Percentiles rank a stretch among this genome's conserved stretches.
These are phyloP conservation scores for Oryzias woworae DNA, from an alignment of 2,113 vertebrate genomes.

Conservation along the genomic window DNA sequence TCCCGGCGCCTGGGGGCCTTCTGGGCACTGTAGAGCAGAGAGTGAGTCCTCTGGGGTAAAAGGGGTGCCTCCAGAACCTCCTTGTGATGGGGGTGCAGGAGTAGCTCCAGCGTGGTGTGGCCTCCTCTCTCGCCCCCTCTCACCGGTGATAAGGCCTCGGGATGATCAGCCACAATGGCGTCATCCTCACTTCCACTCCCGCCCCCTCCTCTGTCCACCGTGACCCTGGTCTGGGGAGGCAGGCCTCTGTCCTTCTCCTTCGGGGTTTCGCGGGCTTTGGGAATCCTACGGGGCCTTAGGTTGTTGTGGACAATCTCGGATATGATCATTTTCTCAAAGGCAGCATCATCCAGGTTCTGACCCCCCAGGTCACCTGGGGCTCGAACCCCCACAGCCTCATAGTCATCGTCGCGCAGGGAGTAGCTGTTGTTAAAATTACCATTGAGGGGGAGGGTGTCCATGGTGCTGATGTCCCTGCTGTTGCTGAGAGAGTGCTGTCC, in stretches of 20 bases:
- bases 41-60: conserved; percentile 98
- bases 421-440: conserved; percentile 99
- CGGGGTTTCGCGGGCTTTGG: conserved; percentile 81
- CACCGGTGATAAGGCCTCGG: conserved; percentile 85
- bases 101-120: conserved; percentile 87
- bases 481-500: conserved; percentile 97
- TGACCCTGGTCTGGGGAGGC: conserved; percentile 56
- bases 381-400: conserved; percentile 80
- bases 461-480: conserved; percentile 98
- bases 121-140: conserved; percentile 69
- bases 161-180: conserved; percentile 84
- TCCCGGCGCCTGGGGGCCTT: conserved; percentile 78
- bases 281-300: conserved; percentile 82
- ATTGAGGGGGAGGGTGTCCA: conserved; percentile 99
- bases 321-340: conserved; percentile 99
- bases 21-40: conserved; percentile 93
- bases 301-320: conserved; percentile 99
- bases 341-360: conserved; percentile 90
- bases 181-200: conserved; percentile 91
- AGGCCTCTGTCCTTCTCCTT: conserved; percentile 66
- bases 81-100: conserved; percentile 82
- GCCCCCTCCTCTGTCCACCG: conserved; percentile 65
- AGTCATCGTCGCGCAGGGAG: conserved; percentile 92
- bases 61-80: conserved; percentile 92
- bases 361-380: conserved; percentile 87